Conservation (phyloP, 1,140 invertebrate species). For the Hyposmocoma kahamanoa region DNA sequence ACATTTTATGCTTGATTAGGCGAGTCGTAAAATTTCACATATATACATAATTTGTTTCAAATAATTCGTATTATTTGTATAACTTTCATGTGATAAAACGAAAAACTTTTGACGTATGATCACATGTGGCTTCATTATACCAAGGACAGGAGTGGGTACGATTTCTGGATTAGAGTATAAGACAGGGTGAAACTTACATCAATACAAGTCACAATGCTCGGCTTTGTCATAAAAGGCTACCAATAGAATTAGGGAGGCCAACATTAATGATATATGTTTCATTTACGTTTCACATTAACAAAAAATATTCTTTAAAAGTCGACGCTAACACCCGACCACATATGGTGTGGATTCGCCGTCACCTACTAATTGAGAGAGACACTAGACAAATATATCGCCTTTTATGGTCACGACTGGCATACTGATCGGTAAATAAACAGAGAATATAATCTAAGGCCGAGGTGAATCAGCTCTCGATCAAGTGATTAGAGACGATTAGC, state of each 20-base stretch:
- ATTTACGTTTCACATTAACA: conserved; percentile 61
- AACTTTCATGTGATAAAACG: too few species aligned
- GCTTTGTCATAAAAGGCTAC: conserved; percentile 47
- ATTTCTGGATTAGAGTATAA: too few species aligned
- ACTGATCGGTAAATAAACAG: conserved; percentile 68
- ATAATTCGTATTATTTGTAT: too few species aligned
- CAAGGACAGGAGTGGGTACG: too few species aligned
- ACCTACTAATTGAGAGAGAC: conserved; percentile 64
- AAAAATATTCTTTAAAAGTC: conserved; percentile 57
- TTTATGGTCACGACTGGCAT: conserved; percentile 57
- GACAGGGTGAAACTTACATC: too few species aligned
- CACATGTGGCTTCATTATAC: too few species aligned
- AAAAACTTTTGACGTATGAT: too few species aligned
- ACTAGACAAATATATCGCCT: conserved; percentile 66
- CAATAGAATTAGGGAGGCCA: conserved; percentile 45
- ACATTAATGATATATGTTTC: conserved; percentile 62
- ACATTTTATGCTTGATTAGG: too few species aligned
- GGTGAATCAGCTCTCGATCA: conserved; percentile 66
- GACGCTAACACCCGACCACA: conserved; percentile 56
- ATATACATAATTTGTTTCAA: too few species aligned
- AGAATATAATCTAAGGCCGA: conserved; percentile 44
- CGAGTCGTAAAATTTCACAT: too few species aligned
- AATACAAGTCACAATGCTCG: too few species aligned
- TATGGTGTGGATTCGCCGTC: conserved; percentile 57
- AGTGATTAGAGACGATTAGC: conserved; percentile 67